Percentiles rank a stretch among this genome's conserved stretches.
These are phyloP conservation scores for Drosophila prostipennis DNA, from an alignment of 2,888 invertebrate genomes.

Conservation along the genomic window DNA sequence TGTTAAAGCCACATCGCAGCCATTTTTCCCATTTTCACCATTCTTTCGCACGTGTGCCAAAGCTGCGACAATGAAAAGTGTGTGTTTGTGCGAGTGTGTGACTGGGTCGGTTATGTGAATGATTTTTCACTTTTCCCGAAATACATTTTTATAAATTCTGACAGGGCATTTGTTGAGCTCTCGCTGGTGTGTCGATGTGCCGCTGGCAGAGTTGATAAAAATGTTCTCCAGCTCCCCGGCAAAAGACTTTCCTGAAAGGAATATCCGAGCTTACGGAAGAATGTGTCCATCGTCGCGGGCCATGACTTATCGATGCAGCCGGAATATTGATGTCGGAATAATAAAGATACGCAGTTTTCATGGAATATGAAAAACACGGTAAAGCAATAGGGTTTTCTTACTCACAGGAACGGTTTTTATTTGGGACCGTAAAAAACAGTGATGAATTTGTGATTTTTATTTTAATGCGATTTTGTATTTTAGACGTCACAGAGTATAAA, in stretches of 20 bases:
- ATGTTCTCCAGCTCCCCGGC: conserved; percentile 36
- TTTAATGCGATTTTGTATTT: too few species aligned
- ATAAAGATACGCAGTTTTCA: conserved; percentile 1
- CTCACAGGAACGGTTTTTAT: background rate
- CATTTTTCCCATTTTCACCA: conserved; percentile 38
- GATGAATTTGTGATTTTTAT: too few species aligned
- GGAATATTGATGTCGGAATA: conserved; percentile 31
- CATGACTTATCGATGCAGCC: conserved; percentile 39
- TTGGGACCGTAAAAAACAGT: too few species aligned
- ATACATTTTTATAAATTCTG: conserved; percentile 69
- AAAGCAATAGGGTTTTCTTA: background rate
- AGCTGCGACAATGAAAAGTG: conserved; percentile 71
- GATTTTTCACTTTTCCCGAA: conserved; percentile 73
- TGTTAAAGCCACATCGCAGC: conserved; percentile 61
- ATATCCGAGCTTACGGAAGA: conserved; percentile 7
- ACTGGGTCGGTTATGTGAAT: conserved; percentile 66
- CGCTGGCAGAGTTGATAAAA: conserved; percentile 54
- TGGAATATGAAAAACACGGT: background rate
- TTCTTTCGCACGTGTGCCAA: conserved; percentile 65
- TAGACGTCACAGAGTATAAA: too few species aligned
- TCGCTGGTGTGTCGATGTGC: conserved; percentile 24
- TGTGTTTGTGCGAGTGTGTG: conserved; percentile 32
- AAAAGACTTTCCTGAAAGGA: conserved; percentile 20
- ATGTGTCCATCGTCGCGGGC: conserved; percentile 27
- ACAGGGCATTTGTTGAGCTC: conserved; percentile 58